Evolutionary conservation across 2,888 invertebrate genomes (phyloP), one percentile per base, ranked within the genome.

Genomic region (Caenorhabditis auriculariae): DNA sequence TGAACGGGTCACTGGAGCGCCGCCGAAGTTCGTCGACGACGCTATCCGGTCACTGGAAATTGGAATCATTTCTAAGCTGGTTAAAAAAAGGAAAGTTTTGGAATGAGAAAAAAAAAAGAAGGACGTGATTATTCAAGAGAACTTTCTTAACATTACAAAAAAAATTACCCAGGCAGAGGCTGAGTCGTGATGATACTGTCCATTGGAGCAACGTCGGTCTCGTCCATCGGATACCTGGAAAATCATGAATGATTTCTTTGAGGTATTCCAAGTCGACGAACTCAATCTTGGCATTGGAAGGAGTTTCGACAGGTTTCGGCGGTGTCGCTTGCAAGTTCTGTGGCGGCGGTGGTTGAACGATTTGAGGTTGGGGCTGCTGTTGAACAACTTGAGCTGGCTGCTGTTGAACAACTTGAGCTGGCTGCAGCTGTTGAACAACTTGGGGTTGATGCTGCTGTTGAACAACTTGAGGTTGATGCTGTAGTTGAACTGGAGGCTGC

Each of bases 151-250:
- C n/a, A n/a, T n/a, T n/a, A n/a, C n/a, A n/a, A n/a, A n/a, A n/a
- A n/a, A n/a, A n/a, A n/a, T n/a, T 26, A 53, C 48, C 54, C 38
- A 26, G 29, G 38, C 23, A 64, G 38, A 21, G 64, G 64, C 38
- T 60, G 55, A 1, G 64, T 54, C 2, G 64, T 64, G 24, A 64
- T 64, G 29, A 64, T 64, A 23, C 59, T 60, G n/a, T 64, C 56
- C 52, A 64, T 29, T 12, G 59, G 64, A 1, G n/a, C n/a, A n/a
- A n/a, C n/a, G n/a, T n/a, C n/a, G n/a, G n/a, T n/a, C n/a, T n/a
- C n/a, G n/a, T n/a, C n/a, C n/a, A n/a, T n/a, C n/a, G n/a, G n/a
- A n/a, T n/a, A n/a, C n/a, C n/a, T n/a, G n/a, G n/a, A n/a, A n/a
- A n/a, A n/a, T n/a, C n/a, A n/a, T n/a, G 42, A 29, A 24, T n/a